Conservation (phyloP, 1,140 invertebrate species). For the Sycobia sp. region DNA sequence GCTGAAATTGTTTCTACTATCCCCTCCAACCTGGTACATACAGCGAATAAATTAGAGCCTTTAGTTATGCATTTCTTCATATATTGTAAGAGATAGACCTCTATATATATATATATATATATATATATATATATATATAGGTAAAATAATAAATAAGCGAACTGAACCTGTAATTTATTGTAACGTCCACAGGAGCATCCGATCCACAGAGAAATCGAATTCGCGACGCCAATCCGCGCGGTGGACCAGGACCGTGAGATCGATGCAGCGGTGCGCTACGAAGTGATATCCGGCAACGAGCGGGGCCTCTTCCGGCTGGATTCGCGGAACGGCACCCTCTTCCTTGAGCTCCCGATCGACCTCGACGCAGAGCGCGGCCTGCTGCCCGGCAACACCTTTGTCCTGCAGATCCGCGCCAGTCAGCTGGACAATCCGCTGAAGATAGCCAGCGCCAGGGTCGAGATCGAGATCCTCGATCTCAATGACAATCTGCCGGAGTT, state of each 20-base stretch:
- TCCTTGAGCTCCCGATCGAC: conserved; percentile 79
- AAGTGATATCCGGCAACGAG: conserved; percentile 78
- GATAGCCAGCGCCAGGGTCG: conserved; percentile 72
- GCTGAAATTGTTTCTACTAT: too few species aligned
- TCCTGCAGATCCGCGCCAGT: conserved; percentile 77
- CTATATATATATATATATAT: too few species aligned
- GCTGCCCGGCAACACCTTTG: conserved; percentile 72
- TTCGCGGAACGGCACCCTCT: conserved; percentile 74
- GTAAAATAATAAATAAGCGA: background rate
- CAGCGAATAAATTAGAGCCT: too few species aligned
- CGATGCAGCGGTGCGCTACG: conserved; percentile 72
- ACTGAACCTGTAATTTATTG: background rate
- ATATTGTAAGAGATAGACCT: too few species aligned
- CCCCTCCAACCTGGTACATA: too few species aligned
- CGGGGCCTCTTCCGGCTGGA: conserved; percentile 74
- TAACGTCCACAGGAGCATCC: conserved; percentile 65
- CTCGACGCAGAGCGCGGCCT: conserved; percentile 69
- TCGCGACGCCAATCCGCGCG: conserved; percentile 74
- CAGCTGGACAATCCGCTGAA: conserved; percentile 80
- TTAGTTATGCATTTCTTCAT: too few species aligned
- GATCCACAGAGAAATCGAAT: conserved; percentile 71
- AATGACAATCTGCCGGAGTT: conserved; percentile 87
- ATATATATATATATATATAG: too few species aligned
- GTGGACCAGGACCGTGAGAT: conserved; percentile 77
- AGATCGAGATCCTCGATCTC: conserved; percentile 79